A percentile compares a stretch with the other conserved stretches of the same genome.
phyloP scores from a whole-genome alignment of 1,140 invertebrate genomes.

The Homarus americanus region DNA sequence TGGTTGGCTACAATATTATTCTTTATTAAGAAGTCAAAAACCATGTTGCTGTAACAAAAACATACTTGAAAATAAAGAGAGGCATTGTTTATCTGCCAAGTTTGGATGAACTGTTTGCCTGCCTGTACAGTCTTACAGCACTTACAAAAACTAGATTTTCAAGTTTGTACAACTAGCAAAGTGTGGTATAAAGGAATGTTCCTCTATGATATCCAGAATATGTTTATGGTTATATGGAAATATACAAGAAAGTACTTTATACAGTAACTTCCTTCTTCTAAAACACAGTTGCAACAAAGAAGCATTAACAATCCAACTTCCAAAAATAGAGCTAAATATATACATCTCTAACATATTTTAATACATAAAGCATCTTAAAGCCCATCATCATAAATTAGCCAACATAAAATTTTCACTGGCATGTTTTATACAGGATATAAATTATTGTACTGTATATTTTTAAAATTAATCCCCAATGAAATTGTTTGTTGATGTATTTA shows the following conservation, averaged over 20 bases:
- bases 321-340: conserved; percentile 16
- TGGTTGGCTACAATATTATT: no score
- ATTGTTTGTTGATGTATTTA: conserved; percentile 38
- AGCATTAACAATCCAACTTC: conserved; percentile 12
- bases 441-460: conserved; percentile 15
- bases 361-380: conserved; percentile 2
- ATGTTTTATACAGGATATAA: neutral
- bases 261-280: neutral
- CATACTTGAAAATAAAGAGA: no score
- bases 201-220: neutral
- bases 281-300: neutral
- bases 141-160: neutral
- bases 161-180: neutral
- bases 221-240: neutral
- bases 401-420: neutral
- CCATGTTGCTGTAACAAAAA: no score
- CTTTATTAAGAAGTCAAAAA: no score
- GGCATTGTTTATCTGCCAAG: no score
- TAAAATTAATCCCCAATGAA: conserved; percentile 76
- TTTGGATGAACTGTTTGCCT: no score
- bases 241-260: neutral
- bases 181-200: neutral
- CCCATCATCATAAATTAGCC: neutral
- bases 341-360: conserved; percentile 4
- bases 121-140: no score